These are phyloP conservation scores for Lethocerus indicus DNA, from an alignment of 1,140 invertebrate species.

Conservation along the genomic window DNA sequence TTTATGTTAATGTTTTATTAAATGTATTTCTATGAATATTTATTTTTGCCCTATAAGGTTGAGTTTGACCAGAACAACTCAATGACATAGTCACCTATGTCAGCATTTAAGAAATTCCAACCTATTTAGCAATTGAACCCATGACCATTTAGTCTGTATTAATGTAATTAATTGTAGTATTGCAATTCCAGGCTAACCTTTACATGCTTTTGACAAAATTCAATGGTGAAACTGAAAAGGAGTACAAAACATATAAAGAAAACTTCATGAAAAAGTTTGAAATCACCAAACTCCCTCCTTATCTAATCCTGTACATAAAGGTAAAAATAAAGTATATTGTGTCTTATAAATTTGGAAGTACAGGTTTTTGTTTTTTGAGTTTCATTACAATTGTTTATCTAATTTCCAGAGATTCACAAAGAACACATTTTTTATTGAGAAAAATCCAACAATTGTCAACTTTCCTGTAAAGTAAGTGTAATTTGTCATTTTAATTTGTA, in stretches of 20 bases:
- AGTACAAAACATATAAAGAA: slow-evolving; percentile 99
- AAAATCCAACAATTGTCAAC: slow-evolving; percentile 99
- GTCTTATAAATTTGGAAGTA: background rate
- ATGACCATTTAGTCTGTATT: background rate
- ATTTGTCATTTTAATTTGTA: slow-evolving; percentile 10
- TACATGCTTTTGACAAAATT: slow-evolving; percentile 89
- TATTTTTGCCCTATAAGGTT: too few species aligned
- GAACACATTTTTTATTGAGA: slow-evolving; percentile 97
- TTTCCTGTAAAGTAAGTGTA: slow-evolving; percentile 90
- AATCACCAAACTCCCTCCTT: slow-evolving; percentile 87
- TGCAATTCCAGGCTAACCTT: slow-evolving; percentile 64
- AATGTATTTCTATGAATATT: background rate
- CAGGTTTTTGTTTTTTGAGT: slow-evolving; percentile 6
- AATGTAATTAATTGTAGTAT: background rate
- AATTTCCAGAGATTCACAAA: slow-evolving; percentile 77
- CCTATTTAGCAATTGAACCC: too few species aligned
- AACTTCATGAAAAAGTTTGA: slow-evolving; percentile 96
- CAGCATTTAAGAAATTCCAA: too few species aligned
- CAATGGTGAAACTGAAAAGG: slow-evolving; percentile 88
- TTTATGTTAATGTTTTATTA: too few species aligned
- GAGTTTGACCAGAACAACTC: too few species aligned
- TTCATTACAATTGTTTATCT: too few species aligned
- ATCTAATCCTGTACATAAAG: slow-evolving; percentile 93
- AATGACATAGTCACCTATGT: too few species aligned
- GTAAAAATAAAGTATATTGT: slow-evolving; percentile 23